A percentile compares a stretch with the other conserved stretches of the same genome.
These are phyloP conservation scores for Chromoteleia sp. DNA, from an alignment of 2,888 invertebrate species.

Conservation along the genomic window DNA sequence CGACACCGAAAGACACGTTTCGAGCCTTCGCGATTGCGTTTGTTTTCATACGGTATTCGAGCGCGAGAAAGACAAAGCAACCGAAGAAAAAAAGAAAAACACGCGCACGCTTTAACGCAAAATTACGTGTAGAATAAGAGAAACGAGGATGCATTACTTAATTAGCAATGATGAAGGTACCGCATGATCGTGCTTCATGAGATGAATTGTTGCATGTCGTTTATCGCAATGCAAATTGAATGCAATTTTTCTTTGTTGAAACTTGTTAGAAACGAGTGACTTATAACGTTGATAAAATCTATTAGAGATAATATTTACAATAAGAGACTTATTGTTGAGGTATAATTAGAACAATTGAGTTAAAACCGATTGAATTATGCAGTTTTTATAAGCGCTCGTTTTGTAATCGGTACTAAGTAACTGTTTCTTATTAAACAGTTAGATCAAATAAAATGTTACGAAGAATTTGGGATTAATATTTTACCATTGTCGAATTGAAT, in stretches of 20 bases:
- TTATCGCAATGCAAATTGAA: conserved; percentile 50
- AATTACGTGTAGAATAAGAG: conserved; percentile 5
- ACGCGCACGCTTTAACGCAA: too few relatives aligned
- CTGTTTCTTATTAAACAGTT: too few relatives aligned
- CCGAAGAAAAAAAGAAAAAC: too few relatives aligned
- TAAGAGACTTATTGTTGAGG: too few relatives aligned
- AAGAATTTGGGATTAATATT: too few relatives aligned
- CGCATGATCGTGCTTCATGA: conserved; percentile 42
- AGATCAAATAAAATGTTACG: too few relatives aligned
- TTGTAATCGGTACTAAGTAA: too few relatives aligned
- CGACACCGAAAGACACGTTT: conserved; percentile 5
- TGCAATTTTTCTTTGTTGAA: conserved; percentile 30
- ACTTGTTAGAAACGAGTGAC: conserved; percentile 28
- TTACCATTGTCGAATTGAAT: too few relatives aligned
- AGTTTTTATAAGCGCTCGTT: too few relatives aligned
- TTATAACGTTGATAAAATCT: conserved; percentile 15
- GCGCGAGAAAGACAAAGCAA: background rate
- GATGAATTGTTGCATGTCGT: conserved; percentile 22
- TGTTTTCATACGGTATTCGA: background rate
- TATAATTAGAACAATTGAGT: too few relatives aligned
- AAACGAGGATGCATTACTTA: conserved; percentile 49
- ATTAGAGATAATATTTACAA: background rate
- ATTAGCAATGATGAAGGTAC: conserved; percentile 43
- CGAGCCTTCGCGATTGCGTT: background rate
- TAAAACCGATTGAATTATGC: too few relatives aligned